These are phyloP conservation scores for Drosophila simulans DNA, from an alignment of 1,140 invertebrate genomes.

Conservation along the genomic window DNA sequence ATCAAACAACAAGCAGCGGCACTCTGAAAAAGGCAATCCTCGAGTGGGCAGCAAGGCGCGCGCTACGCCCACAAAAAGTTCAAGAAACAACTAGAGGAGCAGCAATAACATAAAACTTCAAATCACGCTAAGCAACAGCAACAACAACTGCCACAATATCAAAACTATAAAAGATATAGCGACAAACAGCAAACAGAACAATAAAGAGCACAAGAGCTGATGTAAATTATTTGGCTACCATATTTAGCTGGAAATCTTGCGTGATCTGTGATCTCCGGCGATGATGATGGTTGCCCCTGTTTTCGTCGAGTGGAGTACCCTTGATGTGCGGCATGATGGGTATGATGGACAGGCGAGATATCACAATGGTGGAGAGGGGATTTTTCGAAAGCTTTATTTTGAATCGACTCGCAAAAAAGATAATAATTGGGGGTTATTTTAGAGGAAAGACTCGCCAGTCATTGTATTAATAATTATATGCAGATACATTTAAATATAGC, in stretches of 20 bases:
- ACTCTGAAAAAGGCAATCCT: conserved; percentile 68
- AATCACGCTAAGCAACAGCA: conserved; percentile 66
- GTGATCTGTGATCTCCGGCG: conserved; percentile 55
- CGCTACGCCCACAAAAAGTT: conserved; percentile 59
- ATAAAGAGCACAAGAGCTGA: conserved; percentile 67
- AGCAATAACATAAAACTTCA: conserved; percentile 76
- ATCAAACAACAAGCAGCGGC: conserved; percentile 64
- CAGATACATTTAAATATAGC: too few species aligned
- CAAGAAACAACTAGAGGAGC: conserved; percentile 57
- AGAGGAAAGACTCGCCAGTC: too few species aligned
- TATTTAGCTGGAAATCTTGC: conserved; percentile 79
- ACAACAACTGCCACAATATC: conserved; percentile 35
- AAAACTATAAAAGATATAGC: conserved; percentile 43
- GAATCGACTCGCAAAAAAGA: background rate
- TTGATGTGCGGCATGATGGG: conserved; percentile 28
- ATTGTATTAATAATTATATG: background rate
- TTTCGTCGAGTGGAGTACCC: conserved; percentile 48
- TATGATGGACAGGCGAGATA: conserved; percentile 24
- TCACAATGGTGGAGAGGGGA: conserved; percentile 21
- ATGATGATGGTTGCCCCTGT: conserved; percentile 46
- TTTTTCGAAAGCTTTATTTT: conserved; percentile 18
- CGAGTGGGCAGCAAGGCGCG: conserved; percentile 67
- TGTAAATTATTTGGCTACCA: conserved; percentile 81
- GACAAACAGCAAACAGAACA: conserved; percentile 59
- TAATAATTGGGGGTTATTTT: background rate